Evolutionary conservation across 2,797 vertebrate genomes (phyloP), one percentile per base, ranked within the genome.

Genomic region (Euthynnus affinis): DNA sequence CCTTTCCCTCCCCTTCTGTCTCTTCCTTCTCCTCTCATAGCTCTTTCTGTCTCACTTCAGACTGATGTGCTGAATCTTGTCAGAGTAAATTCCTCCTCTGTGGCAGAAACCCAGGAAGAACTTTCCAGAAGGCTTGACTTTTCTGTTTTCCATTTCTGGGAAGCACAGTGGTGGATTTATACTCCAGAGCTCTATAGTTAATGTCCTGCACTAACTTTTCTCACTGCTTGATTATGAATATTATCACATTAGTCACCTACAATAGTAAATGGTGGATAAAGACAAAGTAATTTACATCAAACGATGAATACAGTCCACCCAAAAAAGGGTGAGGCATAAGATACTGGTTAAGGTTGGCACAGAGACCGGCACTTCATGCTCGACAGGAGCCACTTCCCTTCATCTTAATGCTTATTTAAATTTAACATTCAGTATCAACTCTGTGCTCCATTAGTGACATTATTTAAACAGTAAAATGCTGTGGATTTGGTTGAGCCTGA

Each of bases 11-110:
- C 68, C 51, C 20, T 14, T 23, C 53, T 27, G 17, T 67, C 14
- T 9, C 6, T 29, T 5, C 37, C 55, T n/a, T 58, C 13, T 56
- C 15, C 29, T n/a, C 27, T 37, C 62, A 17, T 58, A 1, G 48
- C 66, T 53, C 22, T 49, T 25, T 22, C 5, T 59, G 15, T 77
- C 66, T 76, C 32, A 29, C 25, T 14, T 61, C 59, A 40, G 4
- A 49, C 27, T 42, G 78, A 92, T 90, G 71, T 91, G 89, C 81
- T 84, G 78, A 77, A 80, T 91, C 91, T 92, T 90, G 91, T 87
- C 77, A 12, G 25, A 51, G 57, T 62, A 9, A 84, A 88, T 92
- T 88, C 89, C 80, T 78, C n/a, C 15, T 8, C 32, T 32, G 71
- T 49, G 40, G 65, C 62, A 57, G 13, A 77, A 65, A 71, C 51